Evolutionary conservation across 2,113 vertebrate species (phyloP), one percentile per base, ranked within the genome.

Genomic region (Heterochromis multidens): DNA sequence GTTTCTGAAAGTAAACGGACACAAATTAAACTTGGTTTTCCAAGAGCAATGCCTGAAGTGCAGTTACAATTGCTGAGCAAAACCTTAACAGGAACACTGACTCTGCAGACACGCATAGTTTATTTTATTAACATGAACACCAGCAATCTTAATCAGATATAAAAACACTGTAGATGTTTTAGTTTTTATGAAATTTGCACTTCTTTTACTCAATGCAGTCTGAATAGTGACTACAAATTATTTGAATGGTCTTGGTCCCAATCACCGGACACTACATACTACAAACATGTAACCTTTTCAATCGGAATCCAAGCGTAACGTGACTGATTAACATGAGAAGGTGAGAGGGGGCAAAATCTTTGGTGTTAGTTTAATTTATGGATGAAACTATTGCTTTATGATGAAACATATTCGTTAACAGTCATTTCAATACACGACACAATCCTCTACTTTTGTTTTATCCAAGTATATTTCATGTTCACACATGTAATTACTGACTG

Each of bases 1-100:
- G 95, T 96, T 96, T 97, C 97, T 95, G 95, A 5, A 90, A 84
- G 19, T 5, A 17, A 90, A 88, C 0, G 92, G 84, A 89, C 5
- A 93, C 4, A 81, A 62, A 43, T 77, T 5, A 29, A 49, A 29
- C 8, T n/a, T 6, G 14, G 25, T 16, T 49, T 43, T 77, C 25
- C 29, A 33, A 43, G 1, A 57, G 2, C 16, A 33, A 5, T 21
- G 33, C 2, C 29, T 74, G 25, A 31, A 74, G 67, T 52, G 67
- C 19, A 27, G 67, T 13, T 74, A 52, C 43, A 52, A 52, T 43
- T 31, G 67, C 67, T 49, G 5, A 40, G 25, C 0, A 6, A 72
- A 72, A 49, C 67, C 9, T 72, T 72, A 72, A 72, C 49, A 49
- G 17, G 25, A 72, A 72, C 40, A 72, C 40, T 0, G 16, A 72